These are phyloP conservation scores for Pediacus dermestoides DNA, from an alignment of 2,888 invertebrate species.

Conservation along the genomic window DNA sequence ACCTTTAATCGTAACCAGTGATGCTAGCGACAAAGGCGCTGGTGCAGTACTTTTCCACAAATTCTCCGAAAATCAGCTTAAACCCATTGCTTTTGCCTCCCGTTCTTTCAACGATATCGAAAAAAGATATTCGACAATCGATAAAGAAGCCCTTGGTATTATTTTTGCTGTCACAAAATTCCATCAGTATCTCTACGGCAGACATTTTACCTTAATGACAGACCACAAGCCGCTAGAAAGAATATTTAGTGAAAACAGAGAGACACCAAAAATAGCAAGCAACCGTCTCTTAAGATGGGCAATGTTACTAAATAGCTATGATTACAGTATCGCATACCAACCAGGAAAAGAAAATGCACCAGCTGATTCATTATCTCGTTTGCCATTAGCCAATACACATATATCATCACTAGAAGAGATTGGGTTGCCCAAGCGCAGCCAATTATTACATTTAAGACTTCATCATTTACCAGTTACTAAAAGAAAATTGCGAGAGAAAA, in stretches of 20 bases:
- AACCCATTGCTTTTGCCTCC: conserved; percentile 21
- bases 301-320: conserved; percentile 13
- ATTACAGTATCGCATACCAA: conserved; percentile 11
- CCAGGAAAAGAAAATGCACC: conserved; percentile 14
- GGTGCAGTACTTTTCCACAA: conserved; percentile 17
- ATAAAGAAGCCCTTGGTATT: conserved; percentile 21
- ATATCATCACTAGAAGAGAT: conserved; percentile 9
- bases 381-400: conserved; percentile 7
- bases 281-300: conserved; percentile 17
- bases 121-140: conserved; percentile 16
- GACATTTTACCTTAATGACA: conserved; percentile 13
- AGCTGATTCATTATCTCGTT: conserved; percentile 14
- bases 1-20: conserved; percentile 15
- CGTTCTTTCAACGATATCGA: conserved; percentile 15
- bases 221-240: conserved; percentile 18
- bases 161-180: conserved; percentile 17
- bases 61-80: not conserved
- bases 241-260: conserved; percentile 13
- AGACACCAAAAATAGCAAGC: conserved; percentile 12
- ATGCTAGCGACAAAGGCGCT: conserved; percentile 14
- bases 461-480: no score
- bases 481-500: no score
- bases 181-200: conserved; percentile 15
- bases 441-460: no score
- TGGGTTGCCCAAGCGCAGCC: no score